Base-by-base conservation (phyloP, 2,113 vertebrate species). In the Ciconia maguari region DNA sequence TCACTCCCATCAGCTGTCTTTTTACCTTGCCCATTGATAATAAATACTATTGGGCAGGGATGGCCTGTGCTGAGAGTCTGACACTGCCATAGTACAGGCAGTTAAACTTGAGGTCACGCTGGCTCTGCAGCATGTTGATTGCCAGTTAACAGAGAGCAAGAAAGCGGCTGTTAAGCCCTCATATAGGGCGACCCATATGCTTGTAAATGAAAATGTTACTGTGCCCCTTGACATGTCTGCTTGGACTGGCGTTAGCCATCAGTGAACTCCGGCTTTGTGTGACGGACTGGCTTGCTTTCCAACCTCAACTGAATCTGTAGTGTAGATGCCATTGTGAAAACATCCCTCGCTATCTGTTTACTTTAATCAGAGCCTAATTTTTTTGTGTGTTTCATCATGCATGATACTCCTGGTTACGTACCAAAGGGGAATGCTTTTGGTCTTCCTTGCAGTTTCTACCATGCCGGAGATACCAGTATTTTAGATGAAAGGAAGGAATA, bases 401-500 rank as follows among this genome's bases (percentile, higher is more conserved):
- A 4, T 52, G 25, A 11, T 46, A 20, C 5, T 76, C 27, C 61
- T 90, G 66, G 49, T 69, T 89, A 42, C 5, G 13, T 7, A 49
- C 68, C 27, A 84, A 58, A 21, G 9, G 19, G 29, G 18, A 60
- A 36, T 55, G 65, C 30, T 89, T 88, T 87, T 69, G 34, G 46
- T 86, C 32, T 64, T 83, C 30, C 49, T 78, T 76, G 72, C 32
- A 44, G 41, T 62, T 91, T 84, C 82, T 64, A 57, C 24, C 3
- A 15, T 52, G 49, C 41, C 70, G 46, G 89, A 85, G 34, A 30
- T 92, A 68, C 52, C 44, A 57, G 24, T 84, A 46, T 82, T 92
- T 86, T 69, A 61, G 41, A 54, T 72, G 19, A 83, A 92, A 77
- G 24, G 30, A 61, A 84, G 58, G 26, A 94, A 79, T 82, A 87